These are phyloP conservation scores for Pyrrhosoma nymphula DNA, from an alignment of 2,888 invertebrate genomes.

Conservation along the genomic window DNA sequence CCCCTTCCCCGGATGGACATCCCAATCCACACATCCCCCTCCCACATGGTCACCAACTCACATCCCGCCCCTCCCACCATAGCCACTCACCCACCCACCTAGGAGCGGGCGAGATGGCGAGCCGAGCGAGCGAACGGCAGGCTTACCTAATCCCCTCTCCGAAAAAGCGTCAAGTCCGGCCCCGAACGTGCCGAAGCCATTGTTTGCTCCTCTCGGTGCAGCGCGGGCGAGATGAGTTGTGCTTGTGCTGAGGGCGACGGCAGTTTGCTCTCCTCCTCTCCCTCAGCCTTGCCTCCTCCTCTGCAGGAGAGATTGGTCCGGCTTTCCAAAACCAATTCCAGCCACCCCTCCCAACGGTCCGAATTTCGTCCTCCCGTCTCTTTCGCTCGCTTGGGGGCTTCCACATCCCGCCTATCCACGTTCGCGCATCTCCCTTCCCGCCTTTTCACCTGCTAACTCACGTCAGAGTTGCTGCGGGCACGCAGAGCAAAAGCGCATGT, in stretches of 20 bases:
- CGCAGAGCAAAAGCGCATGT: too few relatives aligned
- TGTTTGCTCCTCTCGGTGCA: neutral
- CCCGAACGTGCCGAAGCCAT: conserved; percentile 54
- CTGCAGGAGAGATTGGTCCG: neutral
- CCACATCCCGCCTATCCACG: neutral
- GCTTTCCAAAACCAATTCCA: conserved; percentile 38
- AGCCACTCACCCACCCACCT: neutral
- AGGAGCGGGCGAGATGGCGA: too few relatives aligned
- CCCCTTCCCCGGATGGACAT: neutral
- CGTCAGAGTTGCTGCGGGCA: too few relatives aligned
- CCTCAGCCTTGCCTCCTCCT: too few relatives aligned
- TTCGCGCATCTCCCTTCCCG: neutral
- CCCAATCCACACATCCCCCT: neutral
- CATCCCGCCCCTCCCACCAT: neutral
- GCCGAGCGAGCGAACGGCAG: too few relatives aligned
- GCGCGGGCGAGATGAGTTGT: neutral
- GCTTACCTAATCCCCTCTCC: conserved; percentile 25
- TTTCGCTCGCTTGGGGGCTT: too few relatives aligned
- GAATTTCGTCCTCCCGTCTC: too few relatives aligned
- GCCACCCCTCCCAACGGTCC: neutral
- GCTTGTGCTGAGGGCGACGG: too few relatives aligned
- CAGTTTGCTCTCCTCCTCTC: too few relatives aligned
- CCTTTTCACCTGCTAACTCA: neutral
- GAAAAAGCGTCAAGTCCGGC: conserved; percentile 3
- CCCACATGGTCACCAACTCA: neutral